These are phyloP conservation scores for Hyposmocoma kahamanoa DNA, from an alignment of 1,140 invertebrate genomes.

Conservation along the genomic window DNA sequence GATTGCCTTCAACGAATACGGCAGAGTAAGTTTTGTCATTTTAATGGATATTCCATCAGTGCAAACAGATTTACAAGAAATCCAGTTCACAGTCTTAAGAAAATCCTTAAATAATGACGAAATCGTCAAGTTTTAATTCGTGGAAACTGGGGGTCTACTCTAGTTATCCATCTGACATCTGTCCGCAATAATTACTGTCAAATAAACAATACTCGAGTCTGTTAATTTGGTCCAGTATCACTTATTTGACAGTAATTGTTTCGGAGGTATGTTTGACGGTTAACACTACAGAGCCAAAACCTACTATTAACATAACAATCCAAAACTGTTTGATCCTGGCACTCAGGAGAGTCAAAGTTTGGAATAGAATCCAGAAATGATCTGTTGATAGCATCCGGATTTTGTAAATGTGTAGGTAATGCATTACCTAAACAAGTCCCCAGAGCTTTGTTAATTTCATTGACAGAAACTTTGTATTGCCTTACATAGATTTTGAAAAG, in stretches of 20 bases:
- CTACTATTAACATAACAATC: background rate
- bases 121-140: background rate
- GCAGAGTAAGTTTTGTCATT: background rate
- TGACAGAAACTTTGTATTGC: too few relatives aligned
- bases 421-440: background rate
- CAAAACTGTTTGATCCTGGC: background rate
- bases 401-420: background rate
- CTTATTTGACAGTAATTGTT: too few relatives aligned
- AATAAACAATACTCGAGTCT: too few relatives aligned
- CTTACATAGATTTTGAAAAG: too few relatives aligned
- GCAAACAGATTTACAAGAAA: background rate
- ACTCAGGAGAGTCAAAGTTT: background rate
- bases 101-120: too few relatives aligned
- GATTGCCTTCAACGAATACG: background rate
- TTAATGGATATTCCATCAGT: background rate
- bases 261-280: too few relatives aligned
- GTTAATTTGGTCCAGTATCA: too few relatives aligned
- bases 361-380: background rate
- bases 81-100: background rate
- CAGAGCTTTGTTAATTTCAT: background rate
- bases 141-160: too few relatives aligned
- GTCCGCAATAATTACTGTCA: too few relatives aligned
- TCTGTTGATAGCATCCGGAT: background rate
- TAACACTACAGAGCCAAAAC: too few relatives aligned
- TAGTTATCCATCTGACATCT: too few relatives aligned